These are phyloP conservation scores for Galerucella nymphaeae DNA, from an alignment of 2,888 invertebrate genomes.

Conservation along the genomic window DNA sequence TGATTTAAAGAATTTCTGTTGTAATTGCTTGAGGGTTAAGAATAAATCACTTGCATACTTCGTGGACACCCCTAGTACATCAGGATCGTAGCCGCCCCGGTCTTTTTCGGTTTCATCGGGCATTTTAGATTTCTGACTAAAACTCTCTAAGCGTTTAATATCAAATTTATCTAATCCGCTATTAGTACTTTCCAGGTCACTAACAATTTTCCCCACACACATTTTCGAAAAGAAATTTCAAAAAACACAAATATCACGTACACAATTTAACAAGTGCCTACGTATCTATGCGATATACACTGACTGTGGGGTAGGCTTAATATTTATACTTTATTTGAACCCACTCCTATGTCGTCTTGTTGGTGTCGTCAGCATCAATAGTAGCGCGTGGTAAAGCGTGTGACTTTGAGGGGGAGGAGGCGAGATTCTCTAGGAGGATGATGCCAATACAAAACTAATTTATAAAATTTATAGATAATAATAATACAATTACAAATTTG, in stretches of 20 bases:
- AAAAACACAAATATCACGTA: constrained; percentile 9
- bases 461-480: background rate
- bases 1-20: constrained; percentile 53
- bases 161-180: constrained; percentile 4
- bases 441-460: background rate
- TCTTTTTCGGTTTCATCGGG: background rate
- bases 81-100: constrained; percentile 39
- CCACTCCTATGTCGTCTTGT: constrained; percentile 16
- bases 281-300: background rate
- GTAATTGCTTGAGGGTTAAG: constrained; percentile 47
- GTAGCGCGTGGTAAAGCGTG: constrained; percentile 22
- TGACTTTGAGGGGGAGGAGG: constrained; percentile 11
- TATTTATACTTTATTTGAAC: constrained; percentile 22
- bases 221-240: constrained; percentile 39
- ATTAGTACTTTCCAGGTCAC: constrained; percentile 40
- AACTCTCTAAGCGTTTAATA: background rate
- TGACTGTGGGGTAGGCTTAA: constrained; percentile 14
- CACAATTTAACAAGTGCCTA: background rate
- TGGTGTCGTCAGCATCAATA: background rate
- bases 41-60: constrained; percentile 56
- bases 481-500: no score
- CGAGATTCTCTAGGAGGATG: background rate
- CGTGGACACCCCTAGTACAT: constrained; percentile 56
- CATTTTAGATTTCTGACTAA: constrained; percentile 6
- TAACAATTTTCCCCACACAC: constrained; percentile 50